These are phyloP conservation scores for Bagarius yarrelli DNA, from an alignment of 2,113 vertebrate species.

Conservation along the genomic window DNA sequence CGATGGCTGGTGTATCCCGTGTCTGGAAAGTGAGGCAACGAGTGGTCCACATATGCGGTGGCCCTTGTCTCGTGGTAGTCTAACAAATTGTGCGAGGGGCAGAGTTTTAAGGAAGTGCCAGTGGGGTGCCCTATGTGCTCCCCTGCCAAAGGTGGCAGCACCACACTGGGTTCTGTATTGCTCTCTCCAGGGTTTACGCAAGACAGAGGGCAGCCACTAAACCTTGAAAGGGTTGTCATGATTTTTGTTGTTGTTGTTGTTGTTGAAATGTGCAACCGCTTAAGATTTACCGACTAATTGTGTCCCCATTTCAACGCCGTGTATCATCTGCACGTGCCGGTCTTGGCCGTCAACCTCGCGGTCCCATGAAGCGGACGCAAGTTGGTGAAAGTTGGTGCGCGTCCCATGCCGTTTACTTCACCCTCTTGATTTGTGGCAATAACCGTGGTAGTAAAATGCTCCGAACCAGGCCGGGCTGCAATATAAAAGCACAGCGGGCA, in stretches of 20 bases:
- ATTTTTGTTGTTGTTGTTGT: constrained; percentile 59
- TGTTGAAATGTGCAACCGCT: constrained; percentile 58
- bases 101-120: constrained; percentile 75
- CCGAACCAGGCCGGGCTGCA: constrained; percentile 93
- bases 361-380: constrained; percentile 66
- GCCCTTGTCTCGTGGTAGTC: constrained; percentile 69
- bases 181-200: constrained; percentile 69
- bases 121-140: constrained; percentile 67
- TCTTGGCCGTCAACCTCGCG: constrained; percentile 71
- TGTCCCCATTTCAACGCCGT: constrained; percentile 64
- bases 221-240: constrained; percentile 69
- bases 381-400: constrained; percentile 72
- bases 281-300: constrained; percentile 61
- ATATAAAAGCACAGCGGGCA: constrained; percentile 99
- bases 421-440: constrained; percentile 90
- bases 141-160: constrained; percentile 70
- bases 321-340: constrained; percentile 75
- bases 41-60: constrained; percentile 73
- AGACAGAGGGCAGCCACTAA: constrained; percentile 72
- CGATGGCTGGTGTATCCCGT: constrained; percentile 72
- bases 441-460: constrained; percentile 92
- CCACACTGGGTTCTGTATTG: constrained; percentile 67
- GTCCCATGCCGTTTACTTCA: constrained; percentile 79
- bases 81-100: constrained; percentile 69
- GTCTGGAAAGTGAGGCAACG: constrained; percentile 72